Base-by-base conservation (phyloP, 2,888 invertebrate genomes). In the Gastrophysa polygoni region DNA sequence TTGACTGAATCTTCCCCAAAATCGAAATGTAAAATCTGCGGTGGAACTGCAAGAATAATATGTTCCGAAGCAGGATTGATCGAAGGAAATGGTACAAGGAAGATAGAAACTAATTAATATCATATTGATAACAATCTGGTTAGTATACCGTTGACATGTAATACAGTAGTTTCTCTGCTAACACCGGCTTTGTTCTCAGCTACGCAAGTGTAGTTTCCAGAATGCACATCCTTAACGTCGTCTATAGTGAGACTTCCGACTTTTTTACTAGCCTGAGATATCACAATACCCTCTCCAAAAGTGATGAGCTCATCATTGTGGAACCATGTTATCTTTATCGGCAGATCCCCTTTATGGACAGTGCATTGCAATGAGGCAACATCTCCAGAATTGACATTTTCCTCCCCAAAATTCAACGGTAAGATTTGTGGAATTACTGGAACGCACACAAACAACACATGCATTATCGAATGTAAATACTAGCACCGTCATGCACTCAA, bases 181-280 rank as follows among this genome's bases (percentile, higher is more conserved):
- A 82, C 83, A 63, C 91, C 90, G 78, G 89, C 89, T 68, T 81
- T 79, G 82, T 91, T 92, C 68, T 85, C 85, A 59, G 90, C 91
- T 71, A 86, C 85, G 82, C 92, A 93, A 51, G 90, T 91, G 80
- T 91, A 92, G 78, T 87, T 88, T 68, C 92, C 92, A 49, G 88
- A 86, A 80, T 92, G 90, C 70, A 86, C 81, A 47, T 85, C 86
- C 51, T 85, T 83, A 57, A 88, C 88, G 21, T 86, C 85, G 72
- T 87, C 86, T 66, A 89, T 88, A 71, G 85, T 86, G 68, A 89
- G 78, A 66, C 86, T 84, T 76, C 86, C 86, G 68, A 85, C 83
- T 72, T 82, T 82, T 64, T 82, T 82, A 63, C 82, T 82, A 55
- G 80, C 81, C 69, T 78, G 80, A 44, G 78, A 75, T 55, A 83